These are phyloP conservation scores for Lamellibrachia columna DNA, from an alignment of 2,888 invertebrate genomes.

Conservation along the genomic window DNA sequence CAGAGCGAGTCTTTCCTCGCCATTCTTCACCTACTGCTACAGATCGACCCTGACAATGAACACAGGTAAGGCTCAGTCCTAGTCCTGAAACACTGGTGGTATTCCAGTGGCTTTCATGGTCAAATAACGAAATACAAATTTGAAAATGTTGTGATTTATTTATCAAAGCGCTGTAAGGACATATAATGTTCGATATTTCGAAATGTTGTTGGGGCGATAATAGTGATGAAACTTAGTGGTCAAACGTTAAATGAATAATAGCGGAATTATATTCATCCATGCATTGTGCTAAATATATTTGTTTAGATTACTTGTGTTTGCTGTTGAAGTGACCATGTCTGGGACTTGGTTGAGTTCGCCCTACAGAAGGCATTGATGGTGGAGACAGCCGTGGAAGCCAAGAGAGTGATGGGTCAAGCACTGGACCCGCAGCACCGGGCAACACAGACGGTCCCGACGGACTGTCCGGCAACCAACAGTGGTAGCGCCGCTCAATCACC, in stretches of 20 bases:
- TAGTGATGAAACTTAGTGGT: too few species aligned
- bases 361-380: neutral
- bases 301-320: neutral
- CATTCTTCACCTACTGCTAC: neutral
- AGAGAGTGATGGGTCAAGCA: neutral
- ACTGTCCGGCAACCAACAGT: slow-evolving; percentile 48
- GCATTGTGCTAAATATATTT: too few species aligned
- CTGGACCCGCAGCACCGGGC: slow-evolving; percentile 17
- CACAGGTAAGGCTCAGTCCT: neutral
- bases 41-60: neutral
- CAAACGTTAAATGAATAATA: too few species aligned
- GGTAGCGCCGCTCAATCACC: neutral
- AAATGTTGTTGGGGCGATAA: too few species aligned
- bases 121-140: too few species aligned
- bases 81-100: too few species aligned
- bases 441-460: neutral
- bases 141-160: too few species aligned
- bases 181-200: too few species aligned
- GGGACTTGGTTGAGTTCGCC: neutral
- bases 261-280: too few species aligned
- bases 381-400: neutral
- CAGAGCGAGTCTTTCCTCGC: neutral
- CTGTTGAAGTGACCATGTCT: neutral
- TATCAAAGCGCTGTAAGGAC: too few species aligned
- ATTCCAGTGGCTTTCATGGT: too few species aligned